These are phyloP conservation scores for Drosophila truncata DNA, from an alignment of 1,140 invertebrate genomes.

Conservation along the genomic window DNA sequence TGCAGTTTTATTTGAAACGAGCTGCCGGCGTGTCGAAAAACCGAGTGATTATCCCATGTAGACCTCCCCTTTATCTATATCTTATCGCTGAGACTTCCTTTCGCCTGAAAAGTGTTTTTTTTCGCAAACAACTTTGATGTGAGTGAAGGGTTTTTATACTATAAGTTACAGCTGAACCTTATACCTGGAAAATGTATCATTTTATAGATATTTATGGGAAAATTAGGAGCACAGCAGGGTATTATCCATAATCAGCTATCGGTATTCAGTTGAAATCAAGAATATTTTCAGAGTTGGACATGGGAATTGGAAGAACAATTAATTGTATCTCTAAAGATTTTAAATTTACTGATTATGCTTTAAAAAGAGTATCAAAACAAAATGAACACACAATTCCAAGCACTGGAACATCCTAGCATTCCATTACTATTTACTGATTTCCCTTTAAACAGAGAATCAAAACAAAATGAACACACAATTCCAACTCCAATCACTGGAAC, in stretches of 20 bases:
- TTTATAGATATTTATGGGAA: neutral
- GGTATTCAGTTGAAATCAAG: neutral
- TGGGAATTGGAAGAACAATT: neutral
- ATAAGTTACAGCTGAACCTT: neutral
- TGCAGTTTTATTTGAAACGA: constrained; percentile 39
- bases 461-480: neutral
- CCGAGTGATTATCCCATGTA: constrained; percentile 36
- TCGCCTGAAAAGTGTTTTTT: constrained; percentile 1
- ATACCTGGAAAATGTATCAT: neutral
- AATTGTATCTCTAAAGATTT: neutral
- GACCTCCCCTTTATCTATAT: constrained; percentile 19
- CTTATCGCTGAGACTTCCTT: constrained; percentile 38
- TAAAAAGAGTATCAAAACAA: too few relatives aligned
- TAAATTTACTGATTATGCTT: neutral
- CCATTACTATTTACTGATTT: neutral
- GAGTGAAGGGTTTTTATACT: neutral
- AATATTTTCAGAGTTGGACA: neutral
- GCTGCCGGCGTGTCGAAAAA: constrained; percentile 38
- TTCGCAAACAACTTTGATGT: neutral
- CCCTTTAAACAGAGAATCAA: neutral
- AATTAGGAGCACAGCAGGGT: neutral
- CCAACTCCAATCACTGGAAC: neutral
- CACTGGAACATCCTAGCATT: too few relatives aligned
- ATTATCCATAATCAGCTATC: neutral
- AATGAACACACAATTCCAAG: neutral